Evolutionary conservation across 2,888 invertebrate genomes (phyloP), one percentile per base, ranked within the genome.

Genomic region (Melanargia galathea): DNA sequence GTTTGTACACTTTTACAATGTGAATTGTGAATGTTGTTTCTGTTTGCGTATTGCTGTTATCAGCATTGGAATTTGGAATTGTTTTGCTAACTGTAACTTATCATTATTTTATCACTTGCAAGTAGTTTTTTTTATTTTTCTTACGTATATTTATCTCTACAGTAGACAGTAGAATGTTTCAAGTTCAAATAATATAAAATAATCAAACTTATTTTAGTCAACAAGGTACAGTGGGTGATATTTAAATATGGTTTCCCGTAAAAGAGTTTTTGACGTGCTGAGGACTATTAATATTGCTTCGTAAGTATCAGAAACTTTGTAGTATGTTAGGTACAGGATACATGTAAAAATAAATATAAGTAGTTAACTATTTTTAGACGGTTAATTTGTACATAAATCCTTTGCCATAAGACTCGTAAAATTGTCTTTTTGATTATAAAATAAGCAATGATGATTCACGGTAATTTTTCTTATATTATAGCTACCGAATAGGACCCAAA

Each of bases 181-280:
- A 4, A 20, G 20, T 45, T 20, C 16, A 45, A n/a, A 30, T 30
- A 30, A 11, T 7, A 10, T 18, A 16, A n/a, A 22, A 20, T 45
- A 38, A 51, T 35, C 43, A 20, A 22, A n/a, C n/a, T n/a, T n/a
- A n/a, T n/a, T n/a, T n/a, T n/a, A 8, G 40, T 4, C 30, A 30
- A 2, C 30, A 26, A 26, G 5, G 24, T 30, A 30, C 30, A 30
- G 0, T 0, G 1, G 8, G 7, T 30, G 8, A 7, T 30, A 7
- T 30, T 6, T 30, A 30, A 38, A 38, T 10, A 43, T 92, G 92
- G 79, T 85, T 66, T 79, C 86, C 55, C 87, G 93, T 71, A 93
- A 92, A 79, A 93, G 92, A 75, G 93, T 95, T 59, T 85, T 95
- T 65, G 93, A 94, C 83, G 89, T 95, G 71, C 83, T 95, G 64